Base-by-base conservation (phyloP, 2,888 invertebrate genomes). In the Bellardia bayeri region DNA sequence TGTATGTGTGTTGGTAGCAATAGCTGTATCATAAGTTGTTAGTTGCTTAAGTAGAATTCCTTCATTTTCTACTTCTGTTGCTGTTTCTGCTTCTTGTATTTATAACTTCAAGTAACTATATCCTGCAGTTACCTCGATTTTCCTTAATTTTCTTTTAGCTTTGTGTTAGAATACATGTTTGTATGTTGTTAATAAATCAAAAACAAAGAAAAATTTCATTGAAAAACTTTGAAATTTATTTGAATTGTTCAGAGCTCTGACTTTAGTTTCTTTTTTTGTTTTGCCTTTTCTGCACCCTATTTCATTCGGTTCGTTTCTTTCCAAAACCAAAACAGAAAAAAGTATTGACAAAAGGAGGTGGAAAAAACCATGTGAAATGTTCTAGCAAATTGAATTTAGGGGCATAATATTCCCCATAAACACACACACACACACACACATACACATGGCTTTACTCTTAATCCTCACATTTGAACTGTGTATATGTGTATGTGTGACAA, bases 201-300 rank as follows among this genome's bases (percentile, higher is more conserved):
- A 82, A 80, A 80, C 40, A 56, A 79, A 61, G 51, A 68, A 78
- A 75, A 69, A 64, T 49, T 87, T 80, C 79, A 85, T 85, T 80
- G 79, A 64, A 85, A 87, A 87, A 87, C 79, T 87, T 87, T 82
- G 69, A 82, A 82, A 82, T 87, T 85, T 87, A 87, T 87, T 82
- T 75, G 82, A 82, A 82, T 87, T 87, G 61, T 87, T 84, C 72
- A 23, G 61, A 63, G 23, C 51, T 61, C 37, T 33, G 6, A 64
- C 16, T 75, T 16, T 40, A 45, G 56, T 81, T 72, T 16, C 16
- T 51, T 56, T 78, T 13, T 37, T 45, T 23, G 23, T 23, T 23
- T 23, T 23, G 23, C 23, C n/a, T 49, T 54, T 30, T 45, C 14
- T 54, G n/a, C 4, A 4, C 23, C 14, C 33, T 30, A 40, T 3